Conservation (phyloP, 2,888 invertebrate genomes). For the Ophion ventricosus region DNA sequence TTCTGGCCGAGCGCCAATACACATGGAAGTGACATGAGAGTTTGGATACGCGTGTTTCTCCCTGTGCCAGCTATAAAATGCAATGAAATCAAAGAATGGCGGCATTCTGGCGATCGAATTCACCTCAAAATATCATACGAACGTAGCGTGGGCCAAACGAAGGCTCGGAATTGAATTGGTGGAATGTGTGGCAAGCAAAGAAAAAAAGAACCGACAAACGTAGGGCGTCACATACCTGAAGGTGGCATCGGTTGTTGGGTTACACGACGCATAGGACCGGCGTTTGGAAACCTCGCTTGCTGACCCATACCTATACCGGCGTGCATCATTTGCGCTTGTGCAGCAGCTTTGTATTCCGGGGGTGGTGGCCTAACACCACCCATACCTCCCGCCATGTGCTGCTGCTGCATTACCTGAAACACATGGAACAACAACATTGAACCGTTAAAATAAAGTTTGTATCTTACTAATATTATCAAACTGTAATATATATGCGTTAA, state of each 20-base stretch:
- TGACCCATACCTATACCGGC: conserved; percentile 82
- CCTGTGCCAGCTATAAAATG: conserved; percentile 37
- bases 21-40: conserved; percentile 68
- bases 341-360: conserved; percentile 91
- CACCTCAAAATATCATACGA: conserved; percentile 13
- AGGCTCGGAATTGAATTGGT: background rate
- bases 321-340: conserved; percentile 86
- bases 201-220: too few species aligned
- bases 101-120: conserved; percentile 39
- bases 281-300: conserved; percentile 84
- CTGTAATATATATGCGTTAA: too few species aligned
- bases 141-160: background rate
- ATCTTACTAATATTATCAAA: background rate
- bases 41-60: conserved; percentile 42
- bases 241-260: conserved; percentile 90
- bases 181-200: background rate
- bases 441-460: conserved; percentile 8
- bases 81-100: conserved; percentile 43
- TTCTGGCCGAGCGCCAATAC: conserved; percentile 72
- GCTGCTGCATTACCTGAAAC: conserved; percentile 81
- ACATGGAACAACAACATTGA: conserved; percentile 11
- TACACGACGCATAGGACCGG: conserved; percentile 86
- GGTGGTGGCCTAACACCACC: conserved; percentile 89
- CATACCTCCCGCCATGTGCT: conserved; percentile 79
- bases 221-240: conserved; percentile 84